Percentiles rank a stretch among this genome's conserved stretches.
Evolutionary conservation across 2,113 vertebrate species (phyloP).

Genomic region (Takifugu bimaculatus): DNA sequence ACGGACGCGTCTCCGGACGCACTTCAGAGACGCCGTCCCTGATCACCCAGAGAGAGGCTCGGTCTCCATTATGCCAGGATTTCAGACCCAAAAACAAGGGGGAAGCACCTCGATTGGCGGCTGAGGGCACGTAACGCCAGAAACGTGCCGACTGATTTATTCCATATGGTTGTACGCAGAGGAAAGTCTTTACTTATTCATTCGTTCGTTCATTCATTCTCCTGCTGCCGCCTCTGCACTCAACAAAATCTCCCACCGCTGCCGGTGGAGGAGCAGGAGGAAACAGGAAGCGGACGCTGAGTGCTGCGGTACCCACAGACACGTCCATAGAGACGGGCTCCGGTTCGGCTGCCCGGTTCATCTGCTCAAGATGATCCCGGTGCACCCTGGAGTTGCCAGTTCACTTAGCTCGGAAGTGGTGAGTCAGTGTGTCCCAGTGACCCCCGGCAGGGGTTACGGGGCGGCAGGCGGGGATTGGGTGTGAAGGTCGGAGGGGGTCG

Average conservation of each 20-base stretch:
- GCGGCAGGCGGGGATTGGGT: conserved; percentile 6
- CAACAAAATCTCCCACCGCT: conserved; percentile 22
- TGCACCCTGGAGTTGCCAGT: conserved; percentile 26
- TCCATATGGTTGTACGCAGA: conserved; percentile 34
- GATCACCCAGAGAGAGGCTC: no score
- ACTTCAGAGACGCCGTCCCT: no score
- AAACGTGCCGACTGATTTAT: conserved; percentile 28
- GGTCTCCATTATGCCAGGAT: no score
- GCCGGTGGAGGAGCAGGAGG: conserved; percentile 30
- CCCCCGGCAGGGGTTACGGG: conserved; percentile 4
- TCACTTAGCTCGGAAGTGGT: not conserved
- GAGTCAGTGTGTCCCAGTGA: conserved; percentile 1
- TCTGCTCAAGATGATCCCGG: conserved; percentile 20
- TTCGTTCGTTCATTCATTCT: conserved; percentile 60
- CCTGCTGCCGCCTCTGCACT: conserved; percentile 31
- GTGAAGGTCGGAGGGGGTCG: not conserved
- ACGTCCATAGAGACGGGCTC: conserved; percentile 9
- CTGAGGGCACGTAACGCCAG: conserved; percentile 11
- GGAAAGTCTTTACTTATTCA: conserved; percentile 64
- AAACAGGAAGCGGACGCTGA: conserved; percentile 62
- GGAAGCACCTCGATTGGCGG: no score
- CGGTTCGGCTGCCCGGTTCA: conserved; percentile 11
- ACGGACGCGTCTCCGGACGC: no score
- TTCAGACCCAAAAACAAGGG: no score
- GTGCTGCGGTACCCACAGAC: conserved; percentile 45